Conservation (phyloP, 2,113 vertebrate species). For the Glareola pratincola region DNA sequence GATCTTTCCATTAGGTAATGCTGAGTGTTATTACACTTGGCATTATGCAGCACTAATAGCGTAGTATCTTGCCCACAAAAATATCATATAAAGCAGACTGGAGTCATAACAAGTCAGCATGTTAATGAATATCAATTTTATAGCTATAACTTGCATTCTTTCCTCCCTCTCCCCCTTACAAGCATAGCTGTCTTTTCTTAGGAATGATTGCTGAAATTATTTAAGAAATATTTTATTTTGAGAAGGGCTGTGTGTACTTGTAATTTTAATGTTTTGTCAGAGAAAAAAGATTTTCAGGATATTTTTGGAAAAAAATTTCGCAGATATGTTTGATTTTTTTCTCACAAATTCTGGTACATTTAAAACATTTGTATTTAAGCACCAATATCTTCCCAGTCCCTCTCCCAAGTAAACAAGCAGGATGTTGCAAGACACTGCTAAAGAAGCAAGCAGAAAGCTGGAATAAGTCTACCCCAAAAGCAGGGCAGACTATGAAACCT, state of each 20-base stretch:
- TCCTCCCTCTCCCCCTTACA: neutral
- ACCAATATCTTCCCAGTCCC: neutral
- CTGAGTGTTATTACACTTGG: neutral
- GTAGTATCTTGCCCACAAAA: neutral
- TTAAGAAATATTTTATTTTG: neutral
- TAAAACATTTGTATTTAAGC: neutral
- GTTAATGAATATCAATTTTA: neutral
- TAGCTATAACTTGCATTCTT: neutral
- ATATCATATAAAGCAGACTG: neutral
- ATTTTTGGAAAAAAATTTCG: neutral
- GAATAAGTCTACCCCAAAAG: neutral
- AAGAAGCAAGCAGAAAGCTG: neutral
- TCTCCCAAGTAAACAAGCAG: neutral
- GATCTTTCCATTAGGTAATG: neutral
- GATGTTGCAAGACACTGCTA: neutral
- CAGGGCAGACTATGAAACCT: neutral
- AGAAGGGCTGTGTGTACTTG: neutral
- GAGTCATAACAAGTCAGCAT: slow-evolving; percentile 2
- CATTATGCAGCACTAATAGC: neutral
- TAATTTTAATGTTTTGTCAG: neutral
- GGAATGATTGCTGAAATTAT: neutral
- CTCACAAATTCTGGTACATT: neutral
- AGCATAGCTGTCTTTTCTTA: neutral
- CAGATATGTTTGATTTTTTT: neutral
- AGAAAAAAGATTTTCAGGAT: neutral